Base-by-base conservation (phyloP, 2,113 vertebrate species). In the Apistogramma diplotaenia region DNA sequence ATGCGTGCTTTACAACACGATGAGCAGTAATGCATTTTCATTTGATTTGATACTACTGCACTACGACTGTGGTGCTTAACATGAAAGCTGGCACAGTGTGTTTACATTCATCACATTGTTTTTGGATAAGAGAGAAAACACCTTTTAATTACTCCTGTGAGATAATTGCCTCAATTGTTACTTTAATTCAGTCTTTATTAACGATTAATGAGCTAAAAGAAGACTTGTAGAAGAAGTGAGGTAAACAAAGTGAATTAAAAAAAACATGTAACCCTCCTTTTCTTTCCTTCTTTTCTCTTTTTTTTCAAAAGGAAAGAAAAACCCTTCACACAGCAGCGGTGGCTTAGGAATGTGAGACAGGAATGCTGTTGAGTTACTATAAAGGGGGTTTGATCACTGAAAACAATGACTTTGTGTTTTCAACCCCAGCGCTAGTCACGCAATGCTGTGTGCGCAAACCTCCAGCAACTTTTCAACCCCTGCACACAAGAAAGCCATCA, bases 281-380 rank as follows among this genome's bases (percentile, higher is more conserved):
- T 75, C 73, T 78, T 67, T 79, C 67, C 61, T 79, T 59, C 12
- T 71, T 56, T 51, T 67, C 15, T 82, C 46, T 46, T 85, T 81
- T 59, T 59, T 56, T 53, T 86, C 12, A 62, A 87, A 90, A 70
- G 72, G 73, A 62, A 82, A 89, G 88, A 75, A 84, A 85, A 84
- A 77, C 0, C 53, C 85, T 91, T 84, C 82, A 74, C 90, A 90
- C 75, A 89, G 89, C 93, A 93, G 92, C 80, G 49, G 91, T 60
- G 94, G 92, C 92, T 95, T 85, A 93, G 96, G 96, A 96, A 96
- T 96, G 95, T 0, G 84, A 94, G 93, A 86, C 93, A 94, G 96
- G 96, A 97, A 96, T 95, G 96, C 93, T 76, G 95, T 94, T 89
- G 92, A 91, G 93, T 94, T 93, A 85, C 92, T 86, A 94, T 95